A percentile compares a stretch with the other conserved stretches of the same genome.
Evolutionary conservation across 2,113 vertebrate genomes (phyloP).

Genomic region (Calyptommatus sinebrachiatus): DNA sequence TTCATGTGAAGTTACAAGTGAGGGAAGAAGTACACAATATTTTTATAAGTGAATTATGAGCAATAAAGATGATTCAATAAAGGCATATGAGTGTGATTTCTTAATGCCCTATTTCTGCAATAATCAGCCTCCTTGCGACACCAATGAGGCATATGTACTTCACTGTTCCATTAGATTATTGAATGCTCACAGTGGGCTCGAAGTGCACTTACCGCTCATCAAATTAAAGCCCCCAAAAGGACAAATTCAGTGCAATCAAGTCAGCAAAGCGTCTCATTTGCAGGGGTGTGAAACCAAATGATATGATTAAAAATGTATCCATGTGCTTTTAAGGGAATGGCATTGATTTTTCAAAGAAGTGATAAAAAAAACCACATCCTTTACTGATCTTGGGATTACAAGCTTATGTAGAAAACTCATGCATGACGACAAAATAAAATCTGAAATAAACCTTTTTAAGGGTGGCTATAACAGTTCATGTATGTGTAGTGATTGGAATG

Average conservation of each 20-base stretch:
- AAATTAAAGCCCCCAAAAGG: constrained; percentile 54
- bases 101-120: constrained; percentile 45
- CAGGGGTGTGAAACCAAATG: constrained; percentile 30
- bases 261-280: constrained; percentile 48
- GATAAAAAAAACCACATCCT: constrained; percentile 24
- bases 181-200: constrained; percentile 52
- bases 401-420: neutral
- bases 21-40: constrained; percentile 27
- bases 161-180: constrained; percentile 49
- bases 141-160: constrained; percentile 52
- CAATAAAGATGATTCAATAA: constrained; percentile 47
- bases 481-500: too few relatives aligned
- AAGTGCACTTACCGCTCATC: constrained; percentile 59
- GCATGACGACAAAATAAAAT: too few relatives aligned
- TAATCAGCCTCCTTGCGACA: constrained; percentile 55
- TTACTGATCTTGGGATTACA: neutral
- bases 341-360: constrained; percentile 28
- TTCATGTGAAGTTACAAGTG: constrained; percentile 1
- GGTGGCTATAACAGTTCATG: neutral
- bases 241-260: constrained; percentile 56
- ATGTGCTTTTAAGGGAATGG: constrained; percentile 40
- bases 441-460: neutral
- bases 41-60: constrained; percentile 50
- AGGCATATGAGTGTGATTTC: constrained; percentile 56
- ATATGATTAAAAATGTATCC: constrained; percentile 39